These are phyloP conservation scores for Ceratotherium simum DNA, from an alignment of 2,113 vertebrate genomes.

Conservation along the genomic window DNA sequence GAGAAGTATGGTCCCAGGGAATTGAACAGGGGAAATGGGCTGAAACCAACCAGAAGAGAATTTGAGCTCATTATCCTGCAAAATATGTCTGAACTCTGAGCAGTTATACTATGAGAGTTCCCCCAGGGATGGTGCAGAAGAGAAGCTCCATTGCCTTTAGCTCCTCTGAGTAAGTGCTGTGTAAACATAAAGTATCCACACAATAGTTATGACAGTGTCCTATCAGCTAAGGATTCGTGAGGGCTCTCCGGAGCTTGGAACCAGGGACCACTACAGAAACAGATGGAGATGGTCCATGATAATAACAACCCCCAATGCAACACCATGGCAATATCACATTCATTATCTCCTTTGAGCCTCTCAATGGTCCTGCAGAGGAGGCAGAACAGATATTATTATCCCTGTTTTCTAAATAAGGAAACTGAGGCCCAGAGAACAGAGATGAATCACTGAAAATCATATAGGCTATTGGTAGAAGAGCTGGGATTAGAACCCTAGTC, in stretches of 20 bases:
- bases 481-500: neutral
- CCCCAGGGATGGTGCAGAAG: slow-evolving; percentile 18
- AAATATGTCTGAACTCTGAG: slow-evolving; percentile 52
- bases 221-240: slow-evolving; percentile 63
- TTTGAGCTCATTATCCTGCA: slow-evolving; percentile 65
- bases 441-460: neutral
- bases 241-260: neutral
- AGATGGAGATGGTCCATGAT: neutral
- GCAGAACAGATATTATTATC: neutral
- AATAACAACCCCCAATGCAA: neutral
- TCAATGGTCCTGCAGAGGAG: neutral
- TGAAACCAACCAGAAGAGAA: slow-evolving; percentile 72
- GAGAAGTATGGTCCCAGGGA: slow-evolving; percentile 53
- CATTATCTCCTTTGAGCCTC: neutral
- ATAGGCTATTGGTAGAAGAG: neutral
- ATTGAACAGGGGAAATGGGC: slow-evolving; percentile 60
- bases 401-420: neutral
- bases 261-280: neutral
- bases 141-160: slow-evolving; percentile 72
- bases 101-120: neutral
- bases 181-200: slow-evolving; percentile 56
- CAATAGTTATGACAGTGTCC: slow-evolving; percentile 43
- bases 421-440: neutral
- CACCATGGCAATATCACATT: too few species aligned
- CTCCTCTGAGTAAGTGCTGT: slow-evolving; percentile 62